Base-by-base conservation (phyloP, 1,140 invertebrate genomes). In the Papilio machaon region DNA sequence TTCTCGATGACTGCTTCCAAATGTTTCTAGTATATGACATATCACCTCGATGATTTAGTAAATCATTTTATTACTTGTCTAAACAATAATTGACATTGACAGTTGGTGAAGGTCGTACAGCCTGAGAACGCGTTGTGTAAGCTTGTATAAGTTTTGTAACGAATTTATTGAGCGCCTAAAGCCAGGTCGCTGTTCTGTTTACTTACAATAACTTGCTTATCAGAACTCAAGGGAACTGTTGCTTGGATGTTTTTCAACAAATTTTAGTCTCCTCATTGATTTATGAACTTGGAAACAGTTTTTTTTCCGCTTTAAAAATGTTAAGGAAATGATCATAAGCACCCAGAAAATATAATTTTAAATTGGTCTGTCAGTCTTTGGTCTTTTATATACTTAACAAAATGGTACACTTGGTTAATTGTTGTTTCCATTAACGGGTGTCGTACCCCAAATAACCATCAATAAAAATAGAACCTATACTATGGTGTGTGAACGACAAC, bases 41-140 rank as follows among this genome's bases (percentile, higher is more conserved):
- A 70, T 67, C 64, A 70, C 64, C 60, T 70, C 64, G 64, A 35
- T 30, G 11, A 13, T 70, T 17, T 38, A 38, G 30, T 38, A 75
- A 35, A 60, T 46, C 35, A 80, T 80, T 75, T 52, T 73, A 73
- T n/a, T 79, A 47, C 19, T 60, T 79, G 58, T 67, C 67, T 80
- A 73, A 80, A 75, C 73, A 76, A 76, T 76, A 81, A 81, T 81
- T 75, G 80, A 81, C 80, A 81, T 81, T 81, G 80, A 76, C 80
- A 81, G 58, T 30, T 58, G 43, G 23, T 4, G 30, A 35, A 70
- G 64, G 64, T 70, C 64, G 64, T 6, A 70, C 23, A 30, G 64
- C 64, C 64, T 70, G 64, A 35, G 64, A 70, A 70, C 15, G 64
- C 11, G 10, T 70, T 70, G 58, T 64, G 58, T 64, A 58, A 58